Conservation (phyloP, 2,113 vertebrate genomes). For the Callopanchax toddi region DNA sequence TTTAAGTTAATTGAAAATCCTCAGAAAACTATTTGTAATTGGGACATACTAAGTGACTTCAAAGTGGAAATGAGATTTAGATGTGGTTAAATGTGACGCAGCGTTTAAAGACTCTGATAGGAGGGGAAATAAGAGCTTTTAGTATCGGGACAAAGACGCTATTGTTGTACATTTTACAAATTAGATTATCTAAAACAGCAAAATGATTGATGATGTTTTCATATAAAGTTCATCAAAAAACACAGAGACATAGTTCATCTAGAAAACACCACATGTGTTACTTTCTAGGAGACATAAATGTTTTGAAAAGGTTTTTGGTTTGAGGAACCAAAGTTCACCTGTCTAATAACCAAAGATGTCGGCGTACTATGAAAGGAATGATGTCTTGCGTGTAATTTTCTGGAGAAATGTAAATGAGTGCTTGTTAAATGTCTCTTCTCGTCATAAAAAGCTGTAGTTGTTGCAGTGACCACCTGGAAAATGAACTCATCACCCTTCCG, state of each 20-base stretch:
- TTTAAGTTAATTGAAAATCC: conserved; percentile 39
- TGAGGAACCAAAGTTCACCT: too few species aligned
- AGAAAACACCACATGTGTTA: too few species aligned
- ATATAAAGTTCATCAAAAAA: too few species aligned
- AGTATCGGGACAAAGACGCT: too few species aligned
- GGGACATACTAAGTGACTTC: conserved; percentile 1
- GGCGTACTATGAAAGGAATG: too few species aligned
- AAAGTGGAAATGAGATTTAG: conserved; percentile 1
- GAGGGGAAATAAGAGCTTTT: not conserved
- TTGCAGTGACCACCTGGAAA: not conserved
- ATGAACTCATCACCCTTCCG: not conserved
- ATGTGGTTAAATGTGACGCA: not conserved
- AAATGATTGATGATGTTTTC: not conserved
- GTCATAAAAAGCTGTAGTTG: not conserved
- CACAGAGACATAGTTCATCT: too few species aligned
- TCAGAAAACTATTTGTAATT: conserved; percentile 17
- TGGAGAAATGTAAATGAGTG: too few species aligned
- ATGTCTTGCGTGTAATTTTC: too few species aligned
- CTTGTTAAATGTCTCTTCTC: not conserved
- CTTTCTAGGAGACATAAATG: not conserved
- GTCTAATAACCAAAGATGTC: too few species aligned
- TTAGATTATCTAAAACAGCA: not conserved
- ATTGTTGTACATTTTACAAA: not conserved
- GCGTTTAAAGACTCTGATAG: not conserved
- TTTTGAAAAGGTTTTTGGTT: not conserved